Base-by-base conservation (phyloP, 1,140 invertebrate genomes). In the Cydia amplana region DNA sequence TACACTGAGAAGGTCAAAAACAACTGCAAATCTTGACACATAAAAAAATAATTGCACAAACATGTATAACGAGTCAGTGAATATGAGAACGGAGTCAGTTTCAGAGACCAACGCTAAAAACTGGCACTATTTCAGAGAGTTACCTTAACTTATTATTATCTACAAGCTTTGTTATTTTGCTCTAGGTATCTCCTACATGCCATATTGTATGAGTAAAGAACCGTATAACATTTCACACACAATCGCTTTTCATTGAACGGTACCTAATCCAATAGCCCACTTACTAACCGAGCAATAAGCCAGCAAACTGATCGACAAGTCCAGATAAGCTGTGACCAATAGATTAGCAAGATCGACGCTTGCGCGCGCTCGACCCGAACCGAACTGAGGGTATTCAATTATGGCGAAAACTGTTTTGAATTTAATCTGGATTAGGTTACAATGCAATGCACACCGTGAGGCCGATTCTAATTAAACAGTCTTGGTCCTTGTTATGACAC, bases 301-400 rank as follows among this genome's bases (percentile, higher is more conserved):
- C 23, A 64, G n/a, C 60, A 64, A 64, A 12, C 20, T 23, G 9
- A 64, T 64, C 60, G 10, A 64, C 25, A 64, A 28, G 10, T 64
- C 23, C 23, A 25, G 60, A 64, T 64, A 25, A 64, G 60, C 60
- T 64, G 60, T 23, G 20, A 65, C 18, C 23, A 36, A 65, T 65
- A 36, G 64, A 65, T 65, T 65, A 32, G 28, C 16, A n/a, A 32
- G 64, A 36, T n/a, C 14, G n/a, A 65, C 25, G 23, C 25, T 65
- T 65, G 64, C 64, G 64, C 25, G n/a, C 64, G 63, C 20, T 28
- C 25, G 20, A 12, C 20, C 28, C 20, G 63, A 55, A n/a, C 51
- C n/a, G 51, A 18, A 55, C 51, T 18, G 7, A 55, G 51, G n/a
- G 51, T 18, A 55, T 64, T 64, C 16, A 25, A 64, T 28, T 64